These are phyloP conservation scores for Sphaerophoria taeniata DNA, from an alignment of 2,888 invertebrate genomes.

Conservation along the genomic window DNA sequence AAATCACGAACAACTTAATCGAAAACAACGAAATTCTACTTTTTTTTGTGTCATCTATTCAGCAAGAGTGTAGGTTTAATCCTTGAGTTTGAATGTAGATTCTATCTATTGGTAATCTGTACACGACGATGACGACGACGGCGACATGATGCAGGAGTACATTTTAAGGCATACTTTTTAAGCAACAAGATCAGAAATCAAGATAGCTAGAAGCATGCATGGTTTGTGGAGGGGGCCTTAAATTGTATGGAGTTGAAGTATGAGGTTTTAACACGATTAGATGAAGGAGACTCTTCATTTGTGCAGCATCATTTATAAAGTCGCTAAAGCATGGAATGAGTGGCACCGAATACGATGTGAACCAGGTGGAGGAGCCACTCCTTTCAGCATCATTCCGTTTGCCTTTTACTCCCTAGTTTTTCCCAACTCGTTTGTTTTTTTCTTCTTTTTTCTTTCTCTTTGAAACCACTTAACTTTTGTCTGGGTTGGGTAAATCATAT, in stretches of 20 bases:
- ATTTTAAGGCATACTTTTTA: neutral
- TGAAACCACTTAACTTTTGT: slow-evolving; percentile 51
- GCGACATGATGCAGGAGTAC: slow-evolving; percentile 25
- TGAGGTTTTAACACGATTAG: slow-evolving; percentile 54
- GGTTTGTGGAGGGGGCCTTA: neutral
- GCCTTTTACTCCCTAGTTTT: slow-evolving; percentile 8
- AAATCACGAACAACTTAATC: slow-evolving; percentile 70
- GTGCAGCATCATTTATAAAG: slow-evolving; percentile 33
- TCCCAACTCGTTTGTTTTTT: neutral
- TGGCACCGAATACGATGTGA: slow-evolving; percentile 26
- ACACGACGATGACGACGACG: slow-evolving; percentile 47
- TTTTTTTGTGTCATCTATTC: neutral
- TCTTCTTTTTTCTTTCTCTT: slow-evolving; percentile 22
- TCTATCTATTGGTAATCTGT: slow-evolving; percentile 54
- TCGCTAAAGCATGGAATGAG: slow-evolving; percentile 10
- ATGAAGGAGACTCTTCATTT: slow-evolving; percentile 53
- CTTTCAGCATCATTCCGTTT: slow-evolving; percentile 34
- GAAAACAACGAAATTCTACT: slow-evolving; percentile 24
- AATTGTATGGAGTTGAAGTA: neutral
- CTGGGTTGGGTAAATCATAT: neutral
- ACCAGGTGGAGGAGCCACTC: slow-evolving; percentile 44
- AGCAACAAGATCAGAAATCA: slow-evolving; percentile 55
- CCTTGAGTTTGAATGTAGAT: slow-evolving; percentile 62
- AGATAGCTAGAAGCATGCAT: slow-evolving; percentile 33
- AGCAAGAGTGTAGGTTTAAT: slow-evolving; percentile 52